Base-by-base conservation (phyloP, 1,140 invertebrate species). In the Sminthurinus signatus region DNA sequence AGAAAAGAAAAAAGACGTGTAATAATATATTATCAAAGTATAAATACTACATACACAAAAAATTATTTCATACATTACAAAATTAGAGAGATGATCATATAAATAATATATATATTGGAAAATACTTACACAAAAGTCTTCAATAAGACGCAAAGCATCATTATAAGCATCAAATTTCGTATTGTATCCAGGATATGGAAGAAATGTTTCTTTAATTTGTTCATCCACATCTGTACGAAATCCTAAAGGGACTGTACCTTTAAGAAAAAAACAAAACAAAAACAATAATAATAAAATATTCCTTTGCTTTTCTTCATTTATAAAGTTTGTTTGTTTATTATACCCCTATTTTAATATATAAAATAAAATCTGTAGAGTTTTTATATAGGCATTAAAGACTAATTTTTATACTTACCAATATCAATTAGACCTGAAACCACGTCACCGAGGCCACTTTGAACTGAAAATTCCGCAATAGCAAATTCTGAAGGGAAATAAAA, bases 401-500 rank as follows among this genome's bases (percentile, higher is more conserved):
- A 48, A 19, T 17, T 48, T 10, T 25, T 52, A 15, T 27, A 56
- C 29, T 56, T 28, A 56, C 54, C 36, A 3, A 56, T 56, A 21
- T 56, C 54, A 42, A 56, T 56, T 2, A 32, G 36, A 15, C 54
- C 54, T 4, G 29, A 39, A 32, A 56, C 32, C 4, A 4, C 32
- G 2, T n/a, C 19, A 5, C 54, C 54, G 3, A 56, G 23, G 5
- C 54, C 54, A 56, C 39, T 56, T 8, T 27, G 23, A 10, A 56
- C 36, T 19, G 54, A 56, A 56, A 56, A 56, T 39, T 56, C 54
- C 2, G 54, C 54, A 4, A 56, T 5, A 3, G 54, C 54, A 56
- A 56, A 56, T 25, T 56, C 54, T 15, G 54, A 5, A 8, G 54
- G 54, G 36, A n/a, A 39, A 23, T 56, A 21, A 19, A 12, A 36